These are phyloP conservation scores for Eciton burchellii DNA, from an alignment of 1,140 invertebrate genomes.

Conservation along the genomic window DNA sequence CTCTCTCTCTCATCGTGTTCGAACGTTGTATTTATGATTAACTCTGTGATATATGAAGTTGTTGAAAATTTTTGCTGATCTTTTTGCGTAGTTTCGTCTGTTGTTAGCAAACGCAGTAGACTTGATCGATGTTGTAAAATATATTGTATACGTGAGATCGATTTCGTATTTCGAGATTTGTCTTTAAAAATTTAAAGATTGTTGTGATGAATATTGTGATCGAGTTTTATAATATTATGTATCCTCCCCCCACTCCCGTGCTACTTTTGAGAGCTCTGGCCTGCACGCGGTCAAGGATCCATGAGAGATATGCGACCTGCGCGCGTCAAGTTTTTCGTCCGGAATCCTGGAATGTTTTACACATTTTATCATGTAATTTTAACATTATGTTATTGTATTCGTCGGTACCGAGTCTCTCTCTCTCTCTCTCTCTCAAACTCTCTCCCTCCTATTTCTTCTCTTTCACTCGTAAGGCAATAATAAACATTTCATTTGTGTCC, in stretches of 20 bases:
- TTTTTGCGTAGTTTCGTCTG: conserved; percentile 57
- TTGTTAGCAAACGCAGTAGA: conserved; percentile 65
- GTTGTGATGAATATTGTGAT: conserved; percentile 36
- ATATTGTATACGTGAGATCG: conserved; percentile 54
- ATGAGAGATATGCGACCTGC: neutral
- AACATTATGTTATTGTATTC: conserved; percentile 44
- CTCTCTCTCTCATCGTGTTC: conserved; percentile 9
- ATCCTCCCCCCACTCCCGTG: conserved; percentile 21
- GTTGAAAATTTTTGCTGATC: conserved; percentile 68
- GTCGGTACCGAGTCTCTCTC: conserved; percentile 70
- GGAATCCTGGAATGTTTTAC: conserved; percentile 25
- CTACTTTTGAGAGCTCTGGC: conserved; percentile 65
- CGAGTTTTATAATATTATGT: conserved; percentile 60
- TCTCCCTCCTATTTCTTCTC: conserved; percentile 14
- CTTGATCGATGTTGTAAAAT: conserved; percentile 71
- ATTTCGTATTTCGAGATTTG: conserved; percentile 53
- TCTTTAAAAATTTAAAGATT: conserved; percentile 50
- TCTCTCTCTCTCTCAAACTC: conserved; percentile 15
- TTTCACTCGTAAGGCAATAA: conserved; percentile 54
- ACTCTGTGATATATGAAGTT: conserved; percentile 74
- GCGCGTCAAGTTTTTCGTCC: conserved; percentile 1
- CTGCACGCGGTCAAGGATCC: neutral
- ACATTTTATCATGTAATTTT: conserved; percentile 30
- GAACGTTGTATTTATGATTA: conserved; percentile 71
- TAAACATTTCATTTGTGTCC: conserved; percentile 54